These are phyloP conservation scores for Scortum barcoo DNA, from an alignment of 2,113 vertebrate species.

Conservation along the genomic window DNA sequence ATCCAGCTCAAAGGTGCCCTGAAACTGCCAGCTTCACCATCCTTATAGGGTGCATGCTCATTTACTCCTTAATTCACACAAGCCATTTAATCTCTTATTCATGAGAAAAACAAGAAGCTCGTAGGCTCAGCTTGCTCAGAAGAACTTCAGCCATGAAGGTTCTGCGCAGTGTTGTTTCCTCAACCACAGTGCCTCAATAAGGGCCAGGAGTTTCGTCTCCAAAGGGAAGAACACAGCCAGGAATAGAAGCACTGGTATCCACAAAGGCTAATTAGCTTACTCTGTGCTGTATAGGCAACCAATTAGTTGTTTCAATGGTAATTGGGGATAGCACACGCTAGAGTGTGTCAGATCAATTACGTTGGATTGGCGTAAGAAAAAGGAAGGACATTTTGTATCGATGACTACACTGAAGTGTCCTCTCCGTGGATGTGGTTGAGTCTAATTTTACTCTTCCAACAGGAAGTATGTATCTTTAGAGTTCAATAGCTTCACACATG, in stretches of 20 bases:
- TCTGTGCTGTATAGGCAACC: constrained; percentile 23
- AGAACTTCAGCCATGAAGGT: constrained; percentile 37
- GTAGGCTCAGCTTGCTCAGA: constrained; percentile 49
- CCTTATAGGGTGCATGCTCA: constrained; percentile 28
- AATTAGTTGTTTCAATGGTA: constrained; percentile 52
- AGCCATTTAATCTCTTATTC: constrained; percentile 72
- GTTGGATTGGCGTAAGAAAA: constrained; percentile 6
- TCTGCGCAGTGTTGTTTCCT: constrained; percentile 42
- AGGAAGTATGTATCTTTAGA: background rate
- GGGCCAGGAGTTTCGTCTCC: constrained; percentile 35
- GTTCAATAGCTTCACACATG: constrained; percentile 9
- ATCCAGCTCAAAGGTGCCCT: constrained; percentile 31
- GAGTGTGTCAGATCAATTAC: constrained; percentile 21
- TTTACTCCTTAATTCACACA: constrained; percentile 50
- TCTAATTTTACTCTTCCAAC: background rate
- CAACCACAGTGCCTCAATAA: constrained; percentile 24
- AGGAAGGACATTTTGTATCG: background rate
- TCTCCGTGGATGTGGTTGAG: background rate
- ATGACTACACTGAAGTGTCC: constrained; percentile 4
- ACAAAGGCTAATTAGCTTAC: constrained; percentile 56
- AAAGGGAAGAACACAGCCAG: constrained; percentile 41
- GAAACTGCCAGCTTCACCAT: constrained; percentile 49
- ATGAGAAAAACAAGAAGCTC: constrained; percentile 73
- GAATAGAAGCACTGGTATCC: constrained; percentile 36
- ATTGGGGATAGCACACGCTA: constrained; percentile 14